Base-by-base conservation (phyloP, 2,797 vertebrate genomes). In the Darevskia nairensis region DNA sequence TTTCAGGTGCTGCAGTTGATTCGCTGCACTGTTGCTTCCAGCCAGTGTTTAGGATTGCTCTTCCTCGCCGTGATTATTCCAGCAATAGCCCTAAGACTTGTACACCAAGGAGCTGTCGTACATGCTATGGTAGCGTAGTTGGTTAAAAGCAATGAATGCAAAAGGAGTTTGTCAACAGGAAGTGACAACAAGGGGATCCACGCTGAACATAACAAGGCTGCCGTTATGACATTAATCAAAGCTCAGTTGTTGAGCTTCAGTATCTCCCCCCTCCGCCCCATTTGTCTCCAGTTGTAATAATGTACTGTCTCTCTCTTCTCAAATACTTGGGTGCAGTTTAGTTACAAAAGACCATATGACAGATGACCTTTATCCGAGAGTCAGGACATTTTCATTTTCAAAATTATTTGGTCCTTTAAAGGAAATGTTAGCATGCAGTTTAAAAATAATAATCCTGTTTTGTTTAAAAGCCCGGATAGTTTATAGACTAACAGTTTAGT, bases 321-420 rank as follows among this genome's bases (percentile, higher is more conserved):
- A 72, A 17, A 74, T 75, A 9, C 71, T 92, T 93, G 74, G 87
- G 82, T 91, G 21, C 76, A 74, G 82, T 94, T 78, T 89, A 84
- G 91, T 79, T 86, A 88, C 0, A 0, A 85, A 85, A 92, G 92
- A 85, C 89, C 89, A 39, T 88, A 85, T 91, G 92, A 86, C 90
- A 86, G 69, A 86, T 93, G 93, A 94, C 93, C 94, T 95, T 94
- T 91, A 93, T 89, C 85, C 92, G 87, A 55, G 74, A 93, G 90
- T 94, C 92, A 92, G 89, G 79, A 91, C 88, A 91, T 90, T 91
- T 89, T 84, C 87, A 89, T 93, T 91, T 91, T 90, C 85, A 90
- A 90, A 91, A 88, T 84, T 80, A 90, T 92, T 93, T 92, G 86
- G 83, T 86, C 68, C 92, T 92, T 94, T 93, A 90, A 81, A 88